Evolutionary conservation across 53 echinoderm and acorn worm species (phyloP).

Genomic region (Patiria pectinifera): DNA sequence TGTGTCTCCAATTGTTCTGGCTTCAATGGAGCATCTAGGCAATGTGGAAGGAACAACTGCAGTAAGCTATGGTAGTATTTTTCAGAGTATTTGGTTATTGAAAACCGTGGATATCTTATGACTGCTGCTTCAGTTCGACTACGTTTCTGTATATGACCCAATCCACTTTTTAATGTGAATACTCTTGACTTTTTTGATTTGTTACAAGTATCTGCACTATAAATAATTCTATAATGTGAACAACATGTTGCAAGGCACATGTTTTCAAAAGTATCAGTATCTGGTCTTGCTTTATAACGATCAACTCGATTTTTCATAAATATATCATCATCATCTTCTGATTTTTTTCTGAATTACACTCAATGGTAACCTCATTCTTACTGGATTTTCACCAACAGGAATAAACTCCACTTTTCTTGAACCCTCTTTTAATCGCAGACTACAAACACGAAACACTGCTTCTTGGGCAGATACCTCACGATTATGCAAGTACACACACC

Average conservation of each 20-base stretch:
- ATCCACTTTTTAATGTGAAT: conserved; percentile 29
- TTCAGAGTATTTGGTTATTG: conserved; percentile 58
- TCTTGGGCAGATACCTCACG: no score
- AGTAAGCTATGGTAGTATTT: conserved; percentile 67
- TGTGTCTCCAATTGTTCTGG: neutral
- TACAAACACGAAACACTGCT: no score
- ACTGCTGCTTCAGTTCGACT: conserved; percentile 34
- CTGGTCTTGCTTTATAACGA: conserved; percentile 69
- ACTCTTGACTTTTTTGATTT: neutral
- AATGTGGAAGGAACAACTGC: neutral
- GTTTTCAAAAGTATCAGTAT: conserved; percentile 18
- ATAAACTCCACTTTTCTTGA: no score
- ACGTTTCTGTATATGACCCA: conserved; percentile 33
- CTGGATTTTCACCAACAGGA: no score
- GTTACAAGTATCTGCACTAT: neutral
- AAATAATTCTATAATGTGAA: conserved; percentile 12
- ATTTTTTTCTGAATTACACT: conserved; percentile 31
- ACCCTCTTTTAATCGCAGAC: no score
- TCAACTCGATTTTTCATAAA: conserved; percentile 64
- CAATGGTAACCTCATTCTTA: no score
- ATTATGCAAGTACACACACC: no score
- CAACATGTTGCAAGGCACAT: neutral
- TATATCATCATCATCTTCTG: conserved; percentile 47
- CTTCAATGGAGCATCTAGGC: conserved; percentile 41
- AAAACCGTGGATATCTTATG: conserved; percentile 74